Evolutionary conservation across 2,888 invertebrate genomes (phyloP).

Genomic region (Idaea dimidiata): DNA sequence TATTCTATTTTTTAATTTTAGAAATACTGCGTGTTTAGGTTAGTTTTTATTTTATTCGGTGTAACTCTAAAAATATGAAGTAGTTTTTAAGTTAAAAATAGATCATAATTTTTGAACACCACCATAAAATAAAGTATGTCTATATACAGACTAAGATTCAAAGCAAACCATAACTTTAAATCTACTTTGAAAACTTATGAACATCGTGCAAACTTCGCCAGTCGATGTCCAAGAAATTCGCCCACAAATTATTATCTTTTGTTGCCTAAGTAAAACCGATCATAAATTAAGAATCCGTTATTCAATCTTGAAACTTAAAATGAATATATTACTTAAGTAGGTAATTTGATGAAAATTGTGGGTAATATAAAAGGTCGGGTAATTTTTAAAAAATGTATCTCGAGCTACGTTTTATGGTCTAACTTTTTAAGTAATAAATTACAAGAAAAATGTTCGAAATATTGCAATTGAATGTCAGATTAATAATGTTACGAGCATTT

Average conservation of each 20-base stretch:
- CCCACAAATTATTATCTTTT: constrained; percentile 60
- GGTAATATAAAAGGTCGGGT: constrained; percentile 41
- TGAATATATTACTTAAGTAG: constrained; percentile 51
- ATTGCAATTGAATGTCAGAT: not conserved
- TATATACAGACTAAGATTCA: not conserved
- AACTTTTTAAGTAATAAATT: constrained; percentile 9
- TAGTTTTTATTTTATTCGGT: too few relatives aligned
- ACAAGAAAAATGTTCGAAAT: constrained; percentile 23
- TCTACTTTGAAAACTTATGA: constrained; percentile 40
- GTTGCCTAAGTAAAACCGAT: constrained; percentile 60
- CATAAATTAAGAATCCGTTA: constrained; percentile 63
- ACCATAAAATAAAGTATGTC: not conserved
- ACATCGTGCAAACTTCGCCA: constrained; percentile 52
- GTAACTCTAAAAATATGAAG: too few relatives aligned
- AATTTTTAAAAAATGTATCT: constrained; percentile 13
- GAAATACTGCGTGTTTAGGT: too few relatives aligned
- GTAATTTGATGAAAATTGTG: constrained; percentile 39
- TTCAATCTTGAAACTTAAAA: constrained; percentile 54
- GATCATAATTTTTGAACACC: too few relatives aligned
- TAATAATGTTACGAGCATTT: not conserved
- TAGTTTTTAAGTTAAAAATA: too few relatives aligned
- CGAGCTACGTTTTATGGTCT: constrained; percentile 12
- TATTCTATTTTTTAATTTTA: too few relatives aligned
- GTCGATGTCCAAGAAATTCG: constrained; percentile 47
- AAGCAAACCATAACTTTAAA: constrained; percentile 8